Evolutionary conservation across 2,888 invertebrate species (phyloP).

Genomic region (Habroteleia sp.): DNA sequence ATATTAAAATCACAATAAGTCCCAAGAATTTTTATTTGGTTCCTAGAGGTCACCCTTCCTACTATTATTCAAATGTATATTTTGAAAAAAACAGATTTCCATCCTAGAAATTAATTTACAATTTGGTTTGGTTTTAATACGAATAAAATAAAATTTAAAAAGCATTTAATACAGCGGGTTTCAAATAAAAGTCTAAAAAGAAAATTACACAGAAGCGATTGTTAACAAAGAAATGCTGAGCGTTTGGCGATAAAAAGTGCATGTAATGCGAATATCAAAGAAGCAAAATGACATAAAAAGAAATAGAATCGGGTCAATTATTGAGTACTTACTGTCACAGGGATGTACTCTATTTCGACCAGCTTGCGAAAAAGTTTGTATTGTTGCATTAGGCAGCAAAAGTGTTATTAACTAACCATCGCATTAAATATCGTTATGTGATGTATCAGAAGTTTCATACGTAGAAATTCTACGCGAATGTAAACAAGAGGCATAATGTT

Average conservation of each 20-base stretch:
- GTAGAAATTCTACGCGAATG: no score
- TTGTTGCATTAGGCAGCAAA: conserved; percentile 72
- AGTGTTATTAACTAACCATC: conserved; percentile 47
- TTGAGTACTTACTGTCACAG: conserved; percentile 81
- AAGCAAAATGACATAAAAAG: conserved; percentile 64
- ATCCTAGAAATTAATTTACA: no score
- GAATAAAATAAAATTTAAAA: conserved; percentile 6
- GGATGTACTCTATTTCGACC: conserved; percentile 85
- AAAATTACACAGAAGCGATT: conserved; percentile 64
- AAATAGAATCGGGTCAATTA: conserved; percentile 55
- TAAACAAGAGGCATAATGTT: no score
- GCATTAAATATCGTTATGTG: conserved; percentile 6
- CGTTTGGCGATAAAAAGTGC: conserved; percentile 60
- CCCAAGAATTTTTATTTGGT: no score
- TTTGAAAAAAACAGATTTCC: no score
- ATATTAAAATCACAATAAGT: no score
- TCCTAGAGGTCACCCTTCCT: no score
- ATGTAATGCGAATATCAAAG: conserved; percentile 54
- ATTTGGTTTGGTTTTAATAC: no score
- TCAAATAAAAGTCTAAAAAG: conserved; percentile 19
- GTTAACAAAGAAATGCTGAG: conserved; percentile 66
- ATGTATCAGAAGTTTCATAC: no score
- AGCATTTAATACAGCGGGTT: conserved; percentile 9
- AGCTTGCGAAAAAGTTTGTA: conserved; percentile 83
- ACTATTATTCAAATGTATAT: no score